These are phyloP conservation scores for Plebejus anna DNA, from an alignment of 2,888 invertebrate species.

Conservation along the genomic window DNA sequence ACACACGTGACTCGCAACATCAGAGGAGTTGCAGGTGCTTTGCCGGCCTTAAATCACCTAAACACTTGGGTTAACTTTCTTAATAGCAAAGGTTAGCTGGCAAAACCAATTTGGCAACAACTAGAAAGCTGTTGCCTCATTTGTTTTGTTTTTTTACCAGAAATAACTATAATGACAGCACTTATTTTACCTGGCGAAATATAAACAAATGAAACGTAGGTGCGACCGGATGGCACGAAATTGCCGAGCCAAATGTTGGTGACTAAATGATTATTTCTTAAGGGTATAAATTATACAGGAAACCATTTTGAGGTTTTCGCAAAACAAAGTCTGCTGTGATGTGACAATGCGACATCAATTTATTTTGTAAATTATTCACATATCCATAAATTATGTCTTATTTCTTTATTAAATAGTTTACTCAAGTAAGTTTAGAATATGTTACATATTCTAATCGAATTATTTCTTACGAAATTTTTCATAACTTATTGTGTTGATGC, in stretches of 20 bases:
- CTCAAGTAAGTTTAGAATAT: not conserved
- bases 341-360: conserved; percentile 15
- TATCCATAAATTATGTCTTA: not conserved
- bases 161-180: not conserved
- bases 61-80: no score
- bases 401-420: not conserved
- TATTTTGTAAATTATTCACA: not conserved
- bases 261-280: conserved; percentile 25
- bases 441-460: not conserved
- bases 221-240: conserved; percentile 20
- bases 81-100: no score
- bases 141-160: no score
- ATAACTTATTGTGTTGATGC: no score
- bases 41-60: no score
- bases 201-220: conserved; percentile 23
- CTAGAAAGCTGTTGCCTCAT: not conserved
- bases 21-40: no score
- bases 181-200: conserved; percentile 1
- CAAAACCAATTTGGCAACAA: no score
- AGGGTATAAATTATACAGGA: conserved; percentile 28
- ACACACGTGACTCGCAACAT: no score
- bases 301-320: conserved; percentile 18
- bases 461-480: not conserved
- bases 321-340: conserved; percentile 6
- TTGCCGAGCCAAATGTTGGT: conserved; percentile 25